These are phyloP conservation scores for Eupristina koningsbergeri DNA, from an alignment of 1,140 invertebrate species.

Conservation along the genomic window DNA sequence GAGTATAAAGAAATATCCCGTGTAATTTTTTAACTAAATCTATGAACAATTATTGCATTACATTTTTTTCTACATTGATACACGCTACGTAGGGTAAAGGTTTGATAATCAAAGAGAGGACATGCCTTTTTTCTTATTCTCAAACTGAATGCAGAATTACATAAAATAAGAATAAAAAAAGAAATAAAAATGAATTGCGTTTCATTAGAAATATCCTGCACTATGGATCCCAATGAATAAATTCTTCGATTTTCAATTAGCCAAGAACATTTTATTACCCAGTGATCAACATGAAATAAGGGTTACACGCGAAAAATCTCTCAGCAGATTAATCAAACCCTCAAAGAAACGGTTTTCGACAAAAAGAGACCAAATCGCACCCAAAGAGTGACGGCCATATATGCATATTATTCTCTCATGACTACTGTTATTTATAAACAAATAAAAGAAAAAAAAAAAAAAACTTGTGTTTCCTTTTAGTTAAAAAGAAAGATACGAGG, in stretches of 20 bases:
- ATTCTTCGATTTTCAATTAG: background rate
- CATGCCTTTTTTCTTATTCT: too few relatives aligned
- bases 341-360: background rate
- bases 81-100: too few relatives aligned
- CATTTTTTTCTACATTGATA: too few relatives aligned
- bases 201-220: conserved; percentile 62
- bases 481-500: conserved; percentile 23
- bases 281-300: background rate
- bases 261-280: background rate
- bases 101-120: too few relatives aligned
- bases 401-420: conserved; percentile 17
- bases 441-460: too few relatives aligned
- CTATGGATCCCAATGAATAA: conserved; percentile 42
- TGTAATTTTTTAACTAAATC: too few relatives aligned
- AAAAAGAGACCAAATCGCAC: conserved; percentile 24
- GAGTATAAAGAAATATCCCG: too few relatives aligned
- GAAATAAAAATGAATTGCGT: background rate
- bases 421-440: background rate
- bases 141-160: too few relatives aligned
- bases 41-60: too few relatives aligned
- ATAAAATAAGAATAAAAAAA: background rate
- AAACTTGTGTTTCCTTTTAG: conserved; percentile 24
- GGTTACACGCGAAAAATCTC: background rate
- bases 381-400: conserved; percentile 29
- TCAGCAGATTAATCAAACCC: background rate